Percentiles rank a stretch among this genome's conserved stretches.
Evolutionary conservation across 2,888 invertebrate species (phyloP).

Genomic region (Sarcophaga rosellei): DNA sequence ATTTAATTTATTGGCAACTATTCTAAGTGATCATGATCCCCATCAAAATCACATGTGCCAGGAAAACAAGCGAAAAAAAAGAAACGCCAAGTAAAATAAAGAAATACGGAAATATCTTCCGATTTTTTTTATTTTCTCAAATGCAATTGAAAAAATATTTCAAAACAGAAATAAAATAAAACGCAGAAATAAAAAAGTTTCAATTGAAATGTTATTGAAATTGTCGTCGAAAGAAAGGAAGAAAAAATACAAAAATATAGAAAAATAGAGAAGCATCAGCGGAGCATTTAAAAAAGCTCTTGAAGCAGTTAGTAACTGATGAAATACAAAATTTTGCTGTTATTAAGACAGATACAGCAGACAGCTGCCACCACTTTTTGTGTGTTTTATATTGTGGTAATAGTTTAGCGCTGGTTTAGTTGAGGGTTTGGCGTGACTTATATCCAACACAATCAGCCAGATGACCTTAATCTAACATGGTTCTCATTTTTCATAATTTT

Average conservation of each 20-base stretch:
- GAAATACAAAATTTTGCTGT: not conserved
- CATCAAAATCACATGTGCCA: slow-evolving; percentile 17
- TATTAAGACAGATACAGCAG: not conserved
- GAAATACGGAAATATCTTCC: slow-evolving; percentile 49
- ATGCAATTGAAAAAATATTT: slow-evolving; percentile 27
- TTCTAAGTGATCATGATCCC: slow-evolving; percentile 42
- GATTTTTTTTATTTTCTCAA: slow-evolving; percentile 7
- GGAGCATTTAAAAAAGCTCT: not conserved
- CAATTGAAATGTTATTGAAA: slow-evolving; percentile 57
- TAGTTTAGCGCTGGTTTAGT: not conserved
- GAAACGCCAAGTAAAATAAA: slow-evolving; percentile 10
- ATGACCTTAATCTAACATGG: slow-evolving; percentile 65
- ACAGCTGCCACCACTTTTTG: slow-evolving; percentile 2
- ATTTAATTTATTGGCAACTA: slow-evolving; percentile 58
- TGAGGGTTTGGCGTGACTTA: slow-evolving; percentile 1
- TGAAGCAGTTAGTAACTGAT: slow-evolving; percentile 1
- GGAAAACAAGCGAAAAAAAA: not conserved
- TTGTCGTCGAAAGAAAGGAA: not conserved
- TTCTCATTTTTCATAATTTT: slow-evolving; percentile 31
- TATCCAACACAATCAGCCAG: slow-evolving; percentile 1
- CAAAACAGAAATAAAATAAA: slow-evolving; percentile 19
- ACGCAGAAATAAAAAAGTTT: slow-evolving; percentile 20
- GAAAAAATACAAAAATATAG: not conserved
- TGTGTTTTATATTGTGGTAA: slow-evolving; percentile 1
- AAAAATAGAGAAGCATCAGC: not conserved